phyloP scores from a whole-genome alignment of 2,113 vertebrate species.

The Gadus macrocephalus region DNA sequence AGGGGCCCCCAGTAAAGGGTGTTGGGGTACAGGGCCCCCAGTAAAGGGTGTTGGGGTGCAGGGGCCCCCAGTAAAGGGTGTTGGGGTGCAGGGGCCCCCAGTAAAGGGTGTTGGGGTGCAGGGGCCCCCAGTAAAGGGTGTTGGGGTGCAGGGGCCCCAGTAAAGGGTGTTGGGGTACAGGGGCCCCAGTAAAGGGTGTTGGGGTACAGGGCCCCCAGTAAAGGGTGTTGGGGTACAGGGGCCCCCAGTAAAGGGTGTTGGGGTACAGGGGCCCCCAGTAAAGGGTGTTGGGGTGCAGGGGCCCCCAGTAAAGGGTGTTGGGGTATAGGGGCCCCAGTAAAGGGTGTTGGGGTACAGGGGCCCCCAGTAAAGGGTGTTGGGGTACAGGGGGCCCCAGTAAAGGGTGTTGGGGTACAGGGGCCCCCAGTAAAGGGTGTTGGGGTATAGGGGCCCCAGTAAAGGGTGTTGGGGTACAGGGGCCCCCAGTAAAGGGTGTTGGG shows the following conservation, averaged over 20 bases:
- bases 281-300: neutral
- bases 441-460: neutral
- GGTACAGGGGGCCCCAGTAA: conserved; percentile 40
- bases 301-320: neutral
- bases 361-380: neutral
- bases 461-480: neutral
- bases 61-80: neutral
- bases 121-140: too few species aligned
- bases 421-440: conserved; percentile 43
- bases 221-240: neutral
- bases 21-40: too few species aligned
- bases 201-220: neutral
- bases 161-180: neutral
- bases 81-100: neutral
- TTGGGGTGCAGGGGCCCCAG: too few species aligned
- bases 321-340: too few species aligned
- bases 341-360: too few species aligned
- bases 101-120: neutral
- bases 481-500: neutral
- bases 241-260: conserved; percentile 43
- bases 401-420: neutral
- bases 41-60: neutral
- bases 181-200: conserved; percentile 38
- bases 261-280: too few species aligned
- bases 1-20: conserved; percentile 44